Base-by-base conservation (phyloP, 2,113 vertebrate species). In the Periophthalmus modestus region DNA sequence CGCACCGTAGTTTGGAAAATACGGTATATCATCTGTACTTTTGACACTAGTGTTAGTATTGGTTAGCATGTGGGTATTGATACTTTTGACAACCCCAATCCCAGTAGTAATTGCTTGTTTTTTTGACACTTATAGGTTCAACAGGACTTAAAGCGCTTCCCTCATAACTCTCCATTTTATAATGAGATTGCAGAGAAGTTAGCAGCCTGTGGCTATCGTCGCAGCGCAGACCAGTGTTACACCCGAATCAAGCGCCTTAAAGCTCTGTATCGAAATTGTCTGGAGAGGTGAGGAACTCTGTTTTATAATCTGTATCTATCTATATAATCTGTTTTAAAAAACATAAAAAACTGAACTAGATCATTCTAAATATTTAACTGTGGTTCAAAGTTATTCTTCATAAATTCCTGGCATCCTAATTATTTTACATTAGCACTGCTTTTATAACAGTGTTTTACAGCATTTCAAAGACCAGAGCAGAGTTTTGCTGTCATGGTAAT, bases 161-260 rank as follows among this genome's bases (percentile, higher is more conserved):
- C 91, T 1, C 91, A 92, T 85, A 92, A 92, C 34, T 85, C 90
- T 39, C 91, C 90, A 77, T 80, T 93, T 59, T 93, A 91, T 55
- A 85, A 80, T 0, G 88, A 92, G 47, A 87, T 93, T 47, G 90
- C 92, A 0, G 89, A 92, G 74, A 91, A 89, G 24, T 88, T 93
- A 19, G 19, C 73, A 0, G 79, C 83, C 34, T 71, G 84, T 13
- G 92, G 92, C 19, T 93, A 76, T 73, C 71, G 71, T 39, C 89
- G 92, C 72, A 91, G 80, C 2, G 72, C 92, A 0, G 92, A 89
- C 28, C 92, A 93, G 73, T 93, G 92, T 77, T 91, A 92, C 86
- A 92, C 92, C 62, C 77, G 92, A 79, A 90, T 93, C 77, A 93
- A 93, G 16, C 86, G 92, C 0, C 88, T 93, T 14, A 93, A 93